Base-by-base conservation (phyloP, 1,140 invertebrate genomes). In the Monochamus saltuarius region DNA sequence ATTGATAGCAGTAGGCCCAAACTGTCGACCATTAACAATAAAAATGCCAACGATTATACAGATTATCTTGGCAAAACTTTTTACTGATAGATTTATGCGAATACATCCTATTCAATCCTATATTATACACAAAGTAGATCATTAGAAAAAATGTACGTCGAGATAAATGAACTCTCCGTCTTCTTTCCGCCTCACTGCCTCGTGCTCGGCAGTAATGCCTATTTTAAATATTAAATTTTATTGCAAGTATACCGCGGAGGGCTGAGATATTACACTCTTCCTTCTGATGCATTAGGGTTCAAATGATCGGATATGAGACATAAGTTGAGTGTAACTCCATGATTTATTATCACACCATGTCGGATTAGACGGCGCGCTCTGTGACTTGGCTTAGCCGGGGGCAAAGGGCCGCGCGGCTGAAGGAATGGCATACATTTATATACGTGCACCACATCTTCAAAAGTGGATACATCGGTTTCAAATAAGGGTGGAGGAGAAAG, bases 261-360 rank as follows among this genome's bases (percentile, higher is more conserved):
- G 13, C 17, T 22, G 45, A 16, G 40, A 17, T 17, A 43, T 1
- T 43, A 14, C 40, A 10, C 14, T 43, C 10, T 43, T 6, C 17
- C 0, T 17, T 38, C 8, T 22, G 17, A 16, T 53, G 51, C 36
- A 53, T 53, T 53, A 38, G 51, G 51, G 51, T 53, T 53, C 16
- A 53, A 53, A 39, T 53, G 51, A 53, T 53, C 36, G 51, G 37
- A 53, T 53, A 38, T 53, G 51, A 53, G 37, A 53, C 51, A 53
- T 53, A 53, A 53, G 51, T 53, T 53, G 38, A 53, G 51, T 51
- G 49, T 53, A 40, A 53, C 36, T 53, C 51, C 51, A 39, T 53
- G 51, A 53, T 53, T 53, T 53, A 53, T 42, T 14, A 53, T 39
- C 37, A 38, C 29, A 11, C 36, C 37, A 38, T 53, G 37, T 36